Evolutionary conservation across 2,113 vertebrate genomes (phyloP).

Genomic region (Ceuthmochares aereus): DNA sequence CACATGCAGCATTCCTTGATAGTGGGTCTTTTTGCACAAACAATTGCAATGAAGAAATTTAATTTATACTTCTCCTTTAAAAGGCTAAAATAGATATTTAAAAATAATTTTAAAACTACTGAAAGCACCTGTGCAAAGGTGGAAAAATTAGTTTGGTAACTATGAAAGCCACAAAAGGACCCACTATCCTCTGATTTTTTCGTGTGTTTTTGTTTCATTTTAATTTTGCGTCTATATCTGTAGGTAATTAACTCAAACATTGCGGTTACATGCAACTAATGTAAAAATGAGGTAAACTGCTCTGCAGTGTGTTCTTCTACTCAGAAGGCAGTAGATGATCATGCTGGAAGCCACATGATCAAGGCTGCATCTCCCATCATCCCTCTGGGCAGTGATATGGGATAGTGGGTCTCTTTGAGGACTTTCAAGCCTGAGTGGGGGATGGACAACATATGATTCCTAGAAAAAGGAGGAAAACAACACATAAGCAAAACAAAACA

Average conservation of each 20-base stretch:
- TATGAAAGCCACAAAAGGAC: slow-evolving; percentile 99
- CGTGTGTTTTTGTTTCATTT: slow-evolving; percentile 29
- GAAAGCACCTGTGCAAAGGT: slow-evolving; percentile 81
- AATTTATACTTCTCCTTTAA: slow-evolving; percentile 71
- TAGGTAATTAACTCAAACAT: slow-evolving; percentile 77
- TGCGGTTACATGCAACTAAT: slow-evolving; percentile 85
- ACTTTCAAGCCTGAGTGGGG: slow-evolving; percentile 99
- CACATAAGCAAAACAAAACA: slow-evolving; percentile 99
- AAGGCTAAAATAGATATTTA: slow-evolving; percentile 77
- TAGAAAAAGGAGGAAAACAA: slow-evolving; percentile 99
- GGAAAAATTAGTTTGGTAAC: slow-evolving; percentile 78
- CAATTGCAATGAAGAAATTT: slow-evolving; percentile 71
- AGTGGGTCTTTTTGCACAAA: slow-evolving; percentile 99
- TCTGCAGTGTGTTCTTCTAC: slow-evolving; percentile 92
- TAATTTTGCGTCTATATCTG: slow-evolving; percentile 79
- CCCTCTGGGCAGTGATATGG: slow-evolving; percentile 94
- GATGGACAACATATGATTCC: slow-evolving; percentile 99
- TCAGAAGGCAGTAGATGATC: slow-evolving; percentile 92
- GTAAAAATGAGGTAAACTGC: slow-evolving; percentile 92
- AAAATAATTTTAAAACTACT: slow-evolving; percentile 74
- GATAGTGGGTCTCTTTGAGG: slow-evolving; percentile 99
- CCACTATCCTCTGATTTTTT: slow-evolving; percentile 92
- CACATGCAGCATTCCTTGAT: slow-evolving; percentile 91
- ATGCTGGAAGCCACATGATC: slow-evolving; percentile 94
- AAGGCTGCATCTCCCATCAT: slow-evolving; percentile 95